A percentile compares a stretch with the other conserved stretches of the same genome.
Conservation (phyloP, 64 coral and sea anemone species). For the Montipora efflorescens region DNA sequence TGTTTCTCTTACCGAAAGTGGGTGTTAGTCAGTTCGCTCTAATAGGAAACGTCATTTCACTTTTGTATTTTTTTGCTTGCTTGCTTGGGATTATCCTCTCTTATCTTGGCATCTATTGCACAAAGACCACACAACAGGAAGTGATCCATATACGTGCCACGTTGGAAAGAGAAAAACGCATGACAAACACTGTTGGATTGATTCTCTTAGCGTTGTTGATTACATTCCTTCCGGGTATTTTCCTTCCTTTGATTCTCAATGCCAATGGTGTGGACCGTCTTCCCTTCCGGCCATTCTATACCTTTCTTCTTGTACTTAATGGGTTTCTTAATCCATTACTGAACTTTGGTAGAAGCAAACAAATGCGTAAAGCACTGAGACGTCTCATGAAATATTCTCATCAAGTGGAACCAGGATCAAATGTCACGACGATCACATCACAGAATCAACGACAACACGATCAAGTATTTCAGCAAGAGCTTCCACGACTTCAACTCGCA, state of each 20-base stretch:
- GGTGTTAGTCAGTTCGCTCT: background rate
- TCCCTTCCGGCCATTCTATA: background rate
- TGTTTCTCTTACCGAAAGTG: background rate
- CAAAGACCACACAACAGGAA: background rate
- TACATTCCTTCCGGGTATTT: slow-evolving; percentile 4
- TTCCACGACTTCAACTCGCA: too few species aligned
- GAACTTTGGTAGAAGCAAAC: slow-evolving; percentile 9
- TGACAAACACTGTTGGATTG: background rate
- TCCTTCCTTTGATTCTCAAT: background rate
- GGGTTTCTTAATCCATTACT: slow-evolving; percentile 15
- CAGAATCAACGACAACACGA: too few species aligned
- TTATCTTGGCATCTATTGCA: slow-evolving; percentile 13
- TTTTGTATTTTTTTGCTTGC: slow-evolving; percentile 7
- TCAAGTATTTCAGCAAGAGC: too few species aligned
- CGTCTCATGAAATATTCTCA: background rate
- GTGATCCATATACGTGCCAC: background rate
- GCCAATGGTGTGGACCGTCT: background rate
- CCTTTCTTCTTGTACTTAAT: background rate
- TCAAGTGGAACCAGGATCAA: background rate
- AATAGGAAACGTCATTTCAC: background rate
- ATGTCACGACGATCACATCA: too few species aligned
- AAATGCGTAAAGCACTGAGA: background rate
- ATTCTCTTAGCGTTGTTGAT: background rate
- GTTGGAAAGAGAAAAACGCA: slow-evolving; percentile 20
- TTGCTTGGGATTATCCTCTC: background rate